Evolutionary conservation across 2,797 vertebrate genomes (phyloP).

Genomic region (Gallirallus australis): DNA sequence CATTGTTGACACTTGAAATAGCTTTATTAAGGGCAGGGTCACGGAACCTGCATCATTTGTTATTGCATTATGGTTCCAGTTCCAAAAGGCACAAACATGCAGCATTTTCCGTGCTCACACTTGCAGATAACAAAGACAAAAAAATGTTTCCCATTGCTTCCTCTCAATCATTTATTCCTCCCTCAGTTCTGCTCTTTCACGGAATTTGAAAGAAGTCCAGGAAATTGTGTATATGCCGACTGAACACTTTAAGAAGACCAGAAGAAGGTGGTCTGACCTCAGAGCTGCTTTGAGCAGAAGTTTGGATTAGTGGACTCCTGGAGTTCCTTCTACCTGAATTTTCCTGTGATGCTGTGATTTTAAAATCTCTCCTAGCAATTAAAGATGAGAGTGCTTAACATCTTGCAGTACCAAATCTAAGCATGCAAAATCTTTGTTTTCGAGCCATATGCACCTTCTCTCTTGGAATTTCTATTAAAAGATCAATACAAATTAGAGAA

Average conservation of each 20-base stretch:
- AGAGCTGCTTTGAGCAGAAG: not conserved
- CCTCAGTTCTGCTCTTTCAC: not conserved
- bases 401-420: not conserved
- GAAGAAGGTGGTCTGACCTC: not conserved
- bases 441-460: not conserved
- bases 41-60: constrained; percentile 10
- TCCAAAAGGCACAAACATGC: not conserved
- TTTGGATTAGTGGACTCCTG: not conserved
- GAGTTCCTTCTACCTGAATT: not conserved
- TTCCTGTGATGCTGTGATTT: not conserved
- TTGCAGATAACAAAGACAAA: not conserved
- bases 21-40: constrained; percentile 17
- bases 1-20: constrained; percentile 41
- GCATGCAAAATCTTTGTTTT: not conserved
- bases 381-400: not conserved
- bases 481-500: not conserved
- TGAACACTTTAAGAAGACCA: not conserved
- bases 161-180: not conserved
- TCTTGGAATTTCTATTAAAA: not conserved
- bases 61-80: not conserved
- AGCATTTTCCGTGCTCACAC: not conserved
- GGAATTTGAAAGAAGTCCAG: not conserved
- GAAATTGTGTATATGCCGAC: not conserved
- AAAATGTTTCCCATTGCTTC: not conserved
- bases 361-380: not conserved